phyloP scores from a whole-genome alignment of 1,140 invertebrate genomes.

The Brachionus sp. region DNA sequence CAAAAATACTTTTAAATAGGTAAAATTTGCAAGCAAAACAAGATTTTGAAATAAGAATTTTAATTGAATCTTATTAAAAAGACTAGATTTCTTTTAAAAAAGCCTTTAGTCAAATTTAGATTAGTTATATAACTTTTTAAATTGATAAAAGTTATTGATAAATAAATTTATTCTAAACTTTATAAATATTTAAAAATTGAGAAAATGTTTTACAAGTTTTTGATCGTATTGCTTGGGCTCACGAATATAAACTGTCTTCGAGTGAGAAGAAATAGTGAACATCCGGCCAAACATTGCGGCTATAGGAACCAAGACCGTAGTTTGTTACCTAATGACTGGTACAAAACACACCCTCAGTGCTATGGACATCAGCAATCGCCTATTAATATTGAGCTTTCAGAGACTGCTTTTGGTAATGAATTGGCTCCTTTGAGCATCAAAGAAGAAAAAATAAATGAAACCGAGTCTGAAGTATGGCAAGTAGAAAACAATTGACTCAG shows the following conservation, averaged over 20 bases:
- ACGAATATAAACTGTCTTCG: not conserved
- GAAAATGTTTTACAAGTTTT: constrained; percentile 47
- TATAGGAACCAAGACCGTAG: not conserved
- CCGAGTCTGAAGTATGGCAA: not conserved
- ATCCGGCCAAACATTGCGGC: constrained; percentile 16
- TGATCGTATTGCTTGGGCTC: constrained; percentile 40
- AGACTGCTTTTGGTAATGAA: constrained; percentile 51
- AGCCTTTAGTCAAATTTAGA: not conserved
- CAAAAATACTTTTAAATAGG: too few relatives aligned
- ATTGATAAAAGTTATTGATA: not conserved
- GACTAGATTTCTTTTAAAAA: too few relatives aligned
- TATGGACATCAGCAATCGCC: constrained; percentile 53
- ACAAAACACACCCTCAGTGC: constrained; percentile 52
- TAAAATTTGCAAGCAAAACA: too few relatives aligned
- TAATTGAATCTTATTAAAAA: too few relatives aligned
- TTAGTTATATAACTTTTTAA: not conserved
- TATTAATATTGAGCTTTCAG: constrained; percentile 50
- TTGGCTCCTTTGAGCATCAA: constrained; percentile 45
- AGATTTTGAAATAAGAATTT: too few relatives aligned
- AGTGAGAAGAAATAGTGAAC: not conserved
- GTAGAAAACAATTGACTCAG: constrained; percentile 34
- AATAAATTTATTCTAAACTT: not conserved
- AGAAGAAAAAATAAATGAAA: not conserved
- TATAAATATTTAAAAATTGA: not conserved
- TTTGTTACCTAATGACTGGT: constrained; percentile 48